Evolutionary conservation across 2,797 vertebrate species (phyloP), one percentile per base, ranked within the genome.

Genomic region (Allobates femoralis): DNA sequence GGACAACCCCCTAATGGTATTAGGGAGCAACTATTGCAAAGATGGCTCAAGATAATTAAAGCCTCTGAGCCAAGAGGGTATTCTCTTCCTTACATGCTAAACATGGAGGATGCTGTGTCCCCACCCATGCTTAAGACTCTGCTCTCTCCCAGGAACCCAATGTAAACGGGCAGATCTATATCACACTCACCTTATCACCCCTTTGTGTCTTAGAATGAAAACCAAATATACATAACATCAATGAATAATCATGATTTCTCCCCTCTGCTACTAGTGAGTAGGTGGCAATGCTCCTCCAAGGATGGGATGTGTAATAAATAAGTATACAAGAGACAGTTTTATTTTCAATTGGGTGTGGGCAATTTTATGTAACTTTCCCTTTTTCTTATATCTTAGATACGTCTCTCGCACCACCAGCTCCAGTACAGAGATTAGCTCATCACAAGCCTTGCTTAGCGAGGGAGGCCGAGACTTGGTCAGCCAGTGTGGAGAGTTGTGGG

Each of bases 401-500:
- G 90, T 90, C 80, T 34, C 92, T 91, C 89, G 51, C 82, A 87
- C 67, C 86, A 79, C 46, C 78, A 76, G 62, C 67, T 56, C 51
- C 74, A 81, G 15, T 53, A 88, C 85, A 26, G 28, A 15, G 18
- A 78, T 18, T 0, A 89, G 88, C 69, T 91, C 71, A 96, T 99
- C 97, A 99, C 97, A 99, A 97, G 94, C 98, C 98, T 93, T 99
- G 98, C 91, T 98, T 95, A 94, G 98, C 97, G 94, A 99, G 95
- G 81, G 98, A 99, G 89, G 97, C 98, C 0, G 97, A 98, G 93
- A 99, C 98, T 93, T 98, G 96, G 88, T 99, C 98, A 0, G 98
- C 98, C 85, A 99, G 94, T 19, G 97, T 99, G 94, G 97, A 97
- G 6, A 99, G 97, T 94, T 98, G 97, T n/a, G 98, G 96, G 28